Evolutionary conservation across 2,113 vertebrate genomes (phyloP).

Genomic region (Montifringilla adamsi): DNA sequence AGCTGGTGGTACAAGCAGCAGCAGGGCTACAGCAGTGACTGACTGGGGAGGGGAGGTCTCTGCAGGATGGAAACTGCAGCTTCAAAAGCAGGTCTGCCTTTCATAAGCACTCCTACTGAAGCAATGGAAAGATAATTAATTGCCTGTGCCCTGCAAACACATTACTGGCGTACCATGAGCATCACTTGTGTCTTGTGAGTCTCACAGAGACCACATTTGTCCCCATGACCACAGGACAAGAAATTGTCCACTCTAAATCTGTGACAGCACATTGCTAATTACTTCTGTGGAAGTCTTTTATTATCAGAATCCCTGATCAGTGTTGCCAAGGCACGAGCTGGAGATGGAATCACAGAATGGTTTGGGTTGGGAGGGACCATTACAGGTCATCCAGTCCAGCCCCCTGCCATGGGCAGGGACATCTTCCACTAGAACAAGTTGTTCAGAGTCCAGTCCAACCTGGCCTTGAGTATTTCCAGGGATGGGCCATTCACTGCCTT

Average conservation of each 20-base stretch:
- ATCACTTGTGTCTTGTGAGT: accelerated
- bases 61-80: accelerated
- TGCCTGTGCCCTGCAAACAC: neutral
- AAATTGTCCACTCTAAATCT: neutral
- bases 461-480: neutral
- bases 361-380: neutral
- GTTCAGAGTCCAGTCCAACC: neutral
- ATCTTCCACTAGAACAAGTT: neutral
- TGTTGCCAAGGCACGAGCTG: neutral
- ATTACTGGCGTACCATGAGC: accelerated
- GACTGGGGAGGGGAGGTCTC: neutral
- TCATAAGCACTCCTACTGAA: neutral
- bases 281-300: neutral
- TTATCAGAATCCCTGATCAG: neutral
- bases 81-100: neutral
- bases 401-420: neutral
- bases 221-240: accelerated
- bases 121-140: neutral
- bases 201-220: neutral
- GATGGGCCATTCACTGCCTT: neutral
- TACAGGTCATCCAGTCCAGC: neutral
- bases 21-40: accelerated
- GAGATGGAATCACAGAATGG: neutral
- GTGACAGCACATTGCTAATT: neutral
- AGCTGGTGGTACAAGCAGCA: neutral